phyloP scores from a whole-genome alignment of 1,140 invertebrate genomes.

The Procambarus clarkii region DNA sequence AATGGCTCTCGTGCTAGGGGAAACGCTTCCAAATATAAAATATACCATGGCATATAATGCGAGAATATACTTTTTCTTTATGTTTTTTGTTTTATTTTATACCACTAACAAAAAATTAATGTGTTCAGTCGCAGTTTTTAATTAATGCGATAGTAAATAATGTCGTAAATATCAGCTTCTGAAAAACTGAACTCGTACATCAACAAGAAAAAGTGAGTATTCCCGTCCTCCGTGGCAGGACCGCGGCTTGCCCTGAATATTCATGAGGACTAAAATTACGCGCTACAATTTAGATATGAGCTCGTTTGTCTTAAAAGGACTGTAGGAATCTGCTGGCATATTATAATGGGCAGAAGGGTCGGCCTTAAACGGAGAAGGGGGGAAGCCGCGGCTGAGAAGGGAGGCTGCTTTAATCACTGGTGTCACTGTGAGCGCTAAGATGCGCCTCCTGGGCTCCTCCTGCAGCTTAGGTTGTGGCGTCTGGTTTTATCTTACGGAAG shows the following conservation, averaged over 20 bases:
- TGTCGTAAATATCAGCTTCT: conserved; percentile 6
- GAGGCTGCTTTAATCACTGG: background rate
- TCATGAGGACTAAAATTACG: conserved; percentile 65
- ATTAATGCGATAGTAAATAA: background rate
- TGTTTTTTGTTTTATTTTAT: background rate
- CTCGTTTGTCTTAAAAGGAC: conserved; percentile 67
- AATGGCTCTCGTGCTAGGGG: conserved; percentile 24
- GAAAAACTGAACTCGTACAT: conserved; percentile 35
- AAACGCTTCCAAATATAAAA: background rate
- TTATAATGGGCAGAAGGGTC: conserved; percentile 64
- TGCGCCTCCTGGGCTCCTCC: background rate
- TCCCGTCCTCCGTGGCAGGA: conserved; percentile 9
- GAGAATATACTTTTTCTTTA: background rate
- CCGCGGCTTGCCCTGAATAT: conserved; percentile 58
- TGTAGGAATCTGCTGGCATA: conserved; percentile 56
- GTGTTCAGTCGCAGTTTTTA: background rate
- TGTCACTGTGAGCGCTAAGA: background rate
- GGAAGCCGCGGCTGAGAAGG: conserved; percentile 3
- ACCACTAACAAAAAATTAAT: background rate
- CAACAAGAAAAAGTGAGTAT: conserved; percentile 34
- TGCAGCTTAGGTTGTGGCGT: too few relatives aligned
- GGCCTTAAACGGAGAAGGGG: conserved; percentile 35
- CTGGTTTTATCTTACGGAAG: too few relatives aligned
- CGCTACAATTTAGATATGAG: conserved; percentile 70
- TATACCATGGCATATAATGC: background rate